A percentile compares a stretch with the other conserved stretches of the same genome.
phyloP scores from a whole-genome alignment of 2,888 invertebrate genomes.

The Lomographa bimaculata region DNA sequence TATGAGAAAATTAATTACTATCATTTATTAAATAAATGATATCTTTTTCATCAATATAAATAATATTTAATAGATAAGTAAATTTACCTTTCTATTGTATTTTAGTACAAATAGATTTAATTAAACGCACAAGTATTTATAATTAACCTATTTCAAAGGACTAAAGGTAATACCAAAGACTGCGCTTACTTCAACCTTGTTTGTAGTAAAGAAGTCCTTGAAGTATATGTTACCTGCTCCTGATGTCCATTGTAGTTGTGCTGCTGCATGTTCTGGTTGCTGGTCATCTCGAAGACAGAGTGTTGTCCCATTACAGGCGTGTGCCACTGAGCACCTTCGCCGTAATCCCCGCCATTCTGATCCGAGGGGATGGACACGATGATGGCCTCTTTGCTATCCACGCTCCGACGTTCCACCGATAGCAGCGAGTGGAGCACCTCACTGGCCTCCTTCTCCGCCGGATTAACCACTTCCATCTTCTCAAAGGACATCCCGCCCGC shows the following conservation, averaged over 20 bases:
- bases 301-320: constrained; percentile 84
- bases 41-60: no score
- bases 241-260: constrained; percentile 77
- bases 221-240: constrained; percentile 68
- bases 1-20: no score
- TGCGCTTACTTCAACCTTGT: no score
- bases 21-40: no score
- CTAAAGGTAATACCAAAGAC: no score
- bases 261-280: constrained; percentile 70
- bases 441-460: constrained; percentile 88
- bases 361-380: constrained; percentile 75
- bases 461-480: constrained; percentile 86
- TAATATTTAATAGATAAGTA: no score
- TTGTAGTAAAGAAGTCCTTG: no score
- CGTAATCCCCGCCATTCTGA: constrained; percentile 75
- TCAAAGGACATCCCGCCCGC: constrained; percentile 73
- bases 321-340: constrained; percentile 85
- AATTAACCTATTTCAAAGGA: no score
- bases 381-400: constrained; percentile 81
- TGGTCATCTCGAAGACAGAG: constrained; percentile 75
- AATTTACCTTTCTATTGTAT: no score
- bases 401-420: constrained; percentile 86
- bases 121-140: no score
- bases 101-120: no score
- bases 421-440: constrained; percentile 87